A percentile compares a stretch with the other conserved stretches of the same genome.
Evolutionary conservation across 2,797 vertebrate species (phyloP).

Genomic region (Sarcophilus harrisii): DNA sequence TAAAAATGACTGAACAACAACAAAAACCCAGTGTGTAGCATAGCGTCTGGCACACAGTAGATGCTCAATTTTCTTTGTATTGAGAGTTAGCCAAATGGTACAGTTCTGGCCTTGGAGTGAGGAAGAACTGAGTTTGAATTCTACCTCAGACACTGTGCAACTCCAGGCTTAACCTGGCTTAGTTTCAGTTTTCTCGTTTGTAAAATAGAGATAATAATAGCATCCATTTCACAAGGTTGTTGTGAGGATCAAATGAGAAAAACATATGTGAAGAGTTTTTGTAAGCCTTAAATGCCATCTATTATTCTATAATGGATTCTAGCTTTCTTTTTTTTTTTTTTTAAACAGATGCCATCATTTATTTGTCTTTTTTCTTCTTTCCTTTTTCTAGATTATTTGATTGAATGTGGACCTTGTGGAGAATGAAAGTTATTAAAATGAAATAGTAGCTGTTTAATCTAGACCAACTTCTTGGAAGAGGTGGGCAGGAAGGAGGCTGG

Average conservation of each 20-base stretch:
- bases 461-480: slow-evolving; percentile 25
- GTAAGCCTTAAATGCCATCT: not conserved
- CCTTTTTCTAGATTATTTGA: not conserved
- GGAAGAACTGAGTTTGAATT: not conserved
- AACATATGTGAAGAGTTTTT: not conserved
- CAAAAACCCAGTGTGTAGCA: not conserved
- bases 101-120: not conserved
- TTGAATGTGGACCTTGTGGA: not conserved
- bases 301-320: not conserved
- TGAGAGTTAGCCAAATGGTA: not conserved
- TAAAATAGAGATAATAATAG: not conserved
- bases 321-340: not conserved
- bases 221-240: not conserved
- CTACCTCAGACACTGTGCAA: not conserved
- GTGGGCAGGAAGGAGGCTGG: not conserved
- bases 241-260: not conserved
- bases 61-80: not conserved
- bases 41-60: not conserved
- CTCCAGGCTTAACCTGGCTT: not conserved
- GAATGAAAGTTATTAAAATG: not conserved
- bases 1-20: not conserved
- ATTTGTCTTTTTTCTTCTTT: not conserved
- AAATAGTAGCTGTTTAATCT: not conserved
- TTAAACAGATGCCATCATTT: too few relatives aligned
- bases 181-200: not conserved